These are phyloP conservation scores for Streptopelia turtur DNA, from an alignment of 2,797 vertebrate genomes.

Conservation along the genomic window DNA sequence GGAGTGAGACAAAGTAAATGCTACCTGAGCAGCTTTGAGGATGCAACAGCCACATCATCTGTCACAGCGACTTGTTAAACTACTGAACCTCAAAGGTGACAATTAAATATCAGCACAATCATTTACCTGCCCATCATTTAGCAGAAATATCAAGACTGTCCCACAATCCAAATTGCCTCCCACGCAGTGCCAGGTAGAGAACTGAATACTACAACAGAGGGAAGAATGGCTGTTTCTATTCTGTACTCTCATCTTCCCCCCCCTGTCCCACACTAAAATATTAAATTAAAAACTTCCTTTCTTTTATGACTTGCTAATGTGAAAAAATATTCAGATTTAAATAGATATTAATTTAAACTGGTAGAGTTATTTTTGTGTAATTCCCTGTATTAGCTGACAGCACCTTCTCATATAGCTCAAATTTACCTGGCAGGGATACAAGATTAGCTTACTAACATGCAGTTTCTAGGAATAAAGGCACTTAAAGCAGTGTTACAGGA, in stretches of 20 bases:
- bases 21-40: background rate
- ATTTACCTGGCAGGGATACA: background rate
- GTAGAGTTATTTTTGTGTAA: background rate
- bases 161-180: conserved; percentile 22
- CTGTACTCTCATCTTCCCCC: background rate
- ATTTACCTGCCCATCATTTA: conserved; percentile 12
- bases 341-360: background rate
- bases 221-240: background rate
- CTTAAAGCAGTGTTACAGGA: background rate
- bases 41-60: background rate
- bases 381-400: background rate
- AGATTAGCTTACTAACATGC: background rate
- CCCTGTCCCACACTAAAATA: background rate
- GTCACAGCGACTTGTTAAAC: conserved; percentile 22
- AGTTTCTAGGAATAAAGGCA: background rate
- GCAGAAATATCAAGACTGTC: conserved; percentile 33
- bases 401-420: background rate
- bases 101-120: conserved; percentile 47
- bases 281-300: background rate
- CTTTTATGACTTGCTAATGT: background rate
- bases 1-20: background rate
- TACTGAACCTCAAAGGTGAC: conserved; percentile 34
- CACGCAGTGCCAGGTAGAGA: background rate
- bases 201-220: background rate
- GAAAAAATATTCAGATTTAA: background rate